These are phyloP conservation scores for Gymnogyps californianus DNA, from an alignment of 2,113 vertebrate species.

Conservation along the genomic window DNA sequence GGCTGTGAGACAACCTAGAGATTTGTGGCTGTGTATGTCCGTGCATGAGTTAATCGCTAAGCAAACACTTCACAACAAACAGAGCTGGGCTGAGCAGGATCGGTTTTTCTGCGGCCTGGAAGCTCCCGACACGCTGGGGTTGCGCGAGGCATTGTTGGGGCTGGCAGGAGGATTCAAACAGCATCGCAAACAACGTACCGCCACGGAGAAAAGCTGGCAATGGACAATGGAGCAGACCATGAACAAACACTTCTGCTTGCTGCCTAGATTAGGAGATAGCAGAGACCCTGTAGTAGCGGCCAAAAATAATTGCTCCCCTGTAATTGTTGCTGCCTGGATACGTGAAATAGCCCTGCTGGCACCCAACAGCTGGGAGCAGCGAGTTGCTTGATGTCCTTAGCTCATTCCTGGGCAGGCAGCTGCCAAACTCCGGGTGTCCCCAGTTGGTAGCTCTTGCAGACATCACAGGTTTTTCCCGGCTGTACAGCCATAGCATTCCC, in stretches of 20 bases:
- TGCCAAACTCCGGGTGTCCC: background rate
- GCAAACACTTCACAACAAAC: background rate
- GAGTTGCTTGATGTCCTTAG: background rate
- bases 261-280: conserved; percentile 23
- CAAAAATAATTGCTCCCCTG: background rate
- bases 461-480: background rate
- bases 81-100: background rate
- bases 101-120: background rate
- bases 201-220: background rate
- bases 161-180: conserved; percentile 25
- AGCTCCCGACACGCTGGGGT: background rate
- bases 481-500: background rate
- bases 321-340: background rate
- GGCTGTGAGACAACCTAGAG: conserved; percentile 39
- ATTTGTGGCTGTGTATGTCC: conserved; percentile 39
- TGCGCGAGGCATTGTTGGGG: background rate
- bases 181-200: background rate
- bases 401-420: background rate
- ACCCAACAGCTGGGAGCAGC: background rate
- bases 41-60: conserved; percentile 11
- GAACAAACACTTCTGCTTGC: conserved; percentile 38
- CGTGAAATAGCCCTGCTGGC: background rate
- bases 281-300: background rate
- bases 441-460: background rate
- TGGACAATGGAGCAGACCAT: conserved; percentile 8